Base-by-base conservation (phyloP, 2,888 invertebrate genomes). In the Idaea straminata region DNA sequence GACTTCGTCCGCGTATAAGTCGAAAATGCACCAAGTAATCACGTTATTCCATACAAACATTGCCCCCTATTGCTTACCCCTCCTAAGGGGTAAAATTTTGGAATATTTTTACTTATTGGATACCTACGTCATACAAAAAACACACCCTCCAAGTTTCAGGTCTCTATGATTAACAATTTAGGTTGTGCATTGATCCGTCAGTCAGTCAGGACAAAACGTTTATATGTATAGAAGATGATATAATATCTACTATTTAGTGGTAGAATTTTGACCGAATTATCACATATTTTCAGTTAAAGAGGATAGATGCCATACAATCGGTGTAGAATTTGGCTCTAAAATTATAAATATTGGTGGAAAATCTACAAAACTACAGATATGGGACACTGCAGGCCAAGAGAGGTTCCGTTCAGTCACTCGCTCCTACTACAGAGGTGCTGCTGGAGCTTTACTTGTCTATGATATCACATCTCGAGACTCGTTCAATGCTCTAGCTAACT, bases 361-460 rank as follows among this genome's bases (percentile, higher is more conserved):
- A 87, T 95, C 96, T 5, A 96, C 97, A 1, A 97, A 97, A 84
- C 87, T 97, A 69, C 97, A 97, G 88, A 96, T 96, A 80, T 96
- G 96, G 96, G 96, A 96, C 76, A 99, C 99, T 5, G 99, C 99
- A 57, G 99, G 99, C 0, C 99, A 99, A 85, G 99, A 99, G 91
- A 95, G 99, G 82, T 99, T 99, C 88, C 95, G 99, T 77, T 99
- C 99, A 61, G 99, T 99, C 69, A 96, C 96, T 0, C 93, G 96
- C 61, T 96, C 96, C 36, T 97, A 97, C 82, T 97, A 97, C 85
- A 92, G 97, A 69, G 98, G 98, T 4, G 98, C 98, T 15, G 98
- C 98, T 62, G 98, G 98, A n/a, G 98, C 98, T 38, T 91, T 98
- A 47, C 93, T 98, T 35, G 98, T 98, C 0, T 98, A 98, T 85